Conservation (phyloP, 2,797 vertebrate genomes). For the Phoeniculus purpureus region DNA sequence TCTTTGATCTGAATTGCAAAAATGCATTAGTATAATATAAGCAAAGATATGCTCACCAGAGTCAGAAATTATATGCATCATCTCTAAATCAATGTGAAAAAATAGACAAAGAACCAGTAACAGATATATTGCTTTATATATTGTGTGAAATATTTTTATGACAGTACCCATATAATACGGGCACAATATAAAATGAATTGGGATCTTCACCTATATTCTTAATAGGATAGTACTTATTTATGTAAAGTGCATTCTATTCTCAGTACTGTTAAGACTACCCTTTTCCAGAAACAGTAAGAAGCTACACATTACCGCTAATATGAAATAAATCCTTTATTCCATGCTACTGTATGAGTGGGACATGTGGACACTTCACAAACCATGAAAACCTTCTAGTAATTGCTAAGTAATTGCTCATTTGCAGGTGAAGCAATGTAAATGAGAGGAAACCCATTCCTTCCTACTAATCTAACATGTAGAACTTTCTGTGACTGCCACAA, state of each 20-base stretch:
- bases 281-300: conserved; percentile 18
- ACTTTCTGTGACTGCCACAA: conserved; percentile 72
- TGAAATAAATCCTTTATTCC: conserved; percentile 66
- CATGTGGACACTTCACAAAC: conserved; percentile 75
- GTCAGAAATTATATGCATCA: conserved; percentile 60
- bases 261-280: conserved; percentile 22
- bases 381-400: conserved; percentile 79
- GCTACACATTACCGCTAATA: conserved; percentile 27
- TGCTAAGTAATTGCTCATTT: conserved; percentile 79
- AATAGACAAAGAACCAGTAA: conserved; percentile 40
- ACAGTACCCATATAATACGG: neutral
- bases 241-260: conserved; percentile 25
- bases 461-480: conserved; percentile 77
- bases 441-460: conserved; percentile 74
- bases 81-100: conserved; percentile 49
- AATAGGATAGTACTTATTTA: conserved; percentile 36
- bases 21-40: conserved; percentile 44
- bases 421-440: conserved; percentile 69
- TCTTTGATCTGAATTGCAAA: conserved; percentile 64
- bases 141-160: conserved; percentile 51
- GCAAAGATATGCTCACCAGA: conserved; percentile 50
- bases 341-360: conserved; percentile 65
- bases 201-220: conserved; percentile 35
- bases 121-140: conserved; percentile 29
- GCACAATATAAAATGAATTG: neutral